A percentile compares a stretch with the other conserved stretches of the same genome.
Conservation (phyloP, 2,797 vertebrate species). For the Telmatherina bonti region DNA sequence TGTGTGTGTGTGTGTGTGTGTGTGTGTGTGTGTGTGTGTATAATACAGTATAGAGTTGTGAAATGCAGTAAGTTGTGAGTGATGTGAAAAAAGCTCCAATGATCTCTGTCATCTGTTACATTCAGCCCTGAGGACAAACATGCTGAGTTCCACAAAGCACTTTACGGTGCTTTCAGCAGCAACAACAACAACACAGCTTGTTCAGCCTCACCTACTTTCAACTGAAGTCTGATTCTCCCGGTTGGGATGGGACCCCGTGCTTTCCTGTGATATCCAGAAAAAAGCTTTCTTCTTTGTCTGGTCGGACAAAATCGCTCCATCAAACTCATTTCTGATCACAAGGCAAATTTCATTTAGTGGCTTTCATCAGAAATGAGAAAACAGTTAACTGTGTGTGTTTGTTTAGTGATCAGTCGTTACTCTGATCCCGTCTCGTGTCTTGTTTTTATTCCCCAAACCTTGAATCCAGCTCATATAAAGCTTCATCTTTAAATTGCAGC, state of each 20-base stretch:
- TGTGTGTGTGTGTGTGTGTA: constrained; percentile 52
- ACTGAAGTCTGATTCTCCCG: constrained; percentile 38
- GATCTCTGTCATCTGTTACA: constrained; percentile 76
- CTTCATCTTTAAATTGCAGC: constrained; percentile 39
- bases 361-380: constrained; percentile 30
- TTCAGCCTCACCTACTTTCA: constrained; percentile 59
- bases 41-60: constrained; percentile 41
- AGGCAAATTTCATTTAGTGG: not conserved
- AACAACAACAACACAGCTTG: constrained; percentile 52
- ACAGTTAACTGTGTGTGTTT: constrained; percentile 30
- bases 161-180: constrained; percentile 62
- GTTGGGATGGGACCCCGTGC: constrained; percentile 28
- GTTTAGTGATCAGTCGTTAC: constrained; percentile 48
- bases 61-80: constrained; percentile 61
- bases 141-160: constrained; percentile 67
- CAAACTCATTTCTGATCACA: not conserved
- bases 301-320: not conserved
- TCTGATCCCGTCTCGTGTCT: constrained; percentile 29
- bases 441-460: constrained; percentile 14
- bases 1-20: too few relatives aligned
- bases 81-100: constrained; percentile 64
- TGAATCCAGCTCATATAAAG: constrained; percentile 40
- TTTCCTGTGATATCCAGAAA: constrained; percentile 17
- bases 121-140: constrained; percentile 76
- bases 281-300: not conserved